Base-by-base conservation (phyloP, 2,888 invertebrate genomes). In the Pheosia gnoma region DNA sequence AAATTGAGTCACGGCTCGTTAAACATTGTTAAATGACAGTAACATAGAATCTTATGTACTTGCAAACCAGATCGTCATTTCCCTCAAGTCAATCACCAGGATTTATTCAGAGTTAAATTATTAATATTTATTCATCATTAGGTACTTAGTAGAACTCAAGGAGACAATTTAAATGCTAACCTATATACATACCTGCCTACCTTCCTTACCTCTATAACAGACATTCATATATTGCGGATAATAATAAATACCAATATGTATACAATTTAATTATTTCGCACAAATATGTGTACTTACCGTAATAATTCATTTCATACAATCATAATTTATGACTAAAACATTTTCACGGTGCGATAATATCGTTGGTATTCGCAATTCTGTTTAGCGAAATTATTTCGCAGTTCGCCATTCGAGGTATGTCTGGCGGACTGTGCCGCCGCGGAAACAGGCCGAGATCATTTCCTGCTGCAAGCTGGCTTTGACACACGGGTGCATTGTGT, bases 401-500 rank as follows among this genome's bases (percentile, higher is more conserved):
- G 51, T 43, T 13, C 43, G 51, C 10, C 11, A 13, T 57, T 43
- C 10, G 13, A 45, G 47, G 45, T 39, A 39, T 55, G 55, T 55
- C 52, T 54, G 58, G 60, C 52, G 59, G 52, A 38, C 58, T 62
- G 61, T 58, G 49, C 58, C 71, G 69, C 69, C 72, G 68, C 66
- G 62, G 57, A 63, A 68, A 74, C 73, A 67, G 71, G 71, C 67
- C 58, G 71, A 60, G 72, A 67, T 74, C 72, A 79, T 79, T 78
- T 77, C 78, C 78, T 72, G 75, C 63, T 63, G 59, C 6, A 63
- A 65, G 59, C 63, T 61, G 63, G 56, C 62, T 68, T 67, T 68
- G 66, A 71, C 67, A 71, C 61, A 60, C 57, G 51, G 61, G 47
- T 45, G 43, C 59, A 37, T 36, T 55, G 56, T 63, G 64, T 13